Evolutionary conservation across 2,797 vertebrate genomes (phyloP), one percentile per base, ranked within the genome.

Genomic region (Alcedo atthis): DNA sequence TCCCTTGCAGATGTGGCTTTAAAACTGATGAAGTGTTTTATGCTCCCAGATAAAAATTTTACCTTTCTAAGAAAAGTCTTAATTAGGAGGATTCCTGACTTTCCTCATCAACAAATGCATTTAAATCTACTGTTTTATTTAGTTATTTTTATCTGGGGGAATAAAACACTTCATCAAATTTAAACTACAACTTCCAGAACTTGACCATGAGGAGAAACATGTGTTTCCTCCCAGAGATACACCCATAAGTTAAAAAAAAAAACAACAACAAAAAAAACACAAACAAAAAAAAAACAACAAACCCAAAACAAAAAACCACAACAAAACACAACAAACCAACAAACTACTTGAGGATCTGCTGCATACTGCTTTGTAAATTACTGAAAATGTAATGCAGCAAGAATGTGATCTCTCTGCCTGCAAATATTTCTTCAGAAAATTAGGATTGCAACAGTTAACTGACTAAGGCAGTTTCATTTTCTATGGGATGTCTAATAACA

Each of bases 21-120:
- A 96, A 96, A 96, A 93, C 93, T 96, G 96, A 96, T 96, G 93
- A 96, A 96, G 95, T 96, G 93, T 96, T 96, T 96, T 95, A 96
- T 96, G 89, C 67, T 70, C 79, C 70, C 91, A 95, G 93, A 94
- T 94, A 90, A 93, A 93, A 94, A 77, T 63, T 95, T 92, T 95
- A 90, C 83, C 33, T 95, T 94, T 89, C 88, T 89, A 85, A 93
- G 88, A 91, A 94, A 95, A 85, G 85, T 92, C 85, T 94, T 97
- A 92, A 94, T 96, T 92, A 96, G 90, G 68, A 91, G 57, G 68
- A 92, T 74, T 96, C 83, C 90, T 95, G 94, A 73, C 85, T 96
- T 95, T 92, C 92, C 77, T 90, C 85, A 91, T 94, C 87, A 96
- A 85, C 84, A 95, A 89, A 92, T 69, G 48, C 81, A 95, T 85